phyloP scores from a whole-genome alignment of 1,140 invertebrate species.

The Danaus melanippus region DNA sequence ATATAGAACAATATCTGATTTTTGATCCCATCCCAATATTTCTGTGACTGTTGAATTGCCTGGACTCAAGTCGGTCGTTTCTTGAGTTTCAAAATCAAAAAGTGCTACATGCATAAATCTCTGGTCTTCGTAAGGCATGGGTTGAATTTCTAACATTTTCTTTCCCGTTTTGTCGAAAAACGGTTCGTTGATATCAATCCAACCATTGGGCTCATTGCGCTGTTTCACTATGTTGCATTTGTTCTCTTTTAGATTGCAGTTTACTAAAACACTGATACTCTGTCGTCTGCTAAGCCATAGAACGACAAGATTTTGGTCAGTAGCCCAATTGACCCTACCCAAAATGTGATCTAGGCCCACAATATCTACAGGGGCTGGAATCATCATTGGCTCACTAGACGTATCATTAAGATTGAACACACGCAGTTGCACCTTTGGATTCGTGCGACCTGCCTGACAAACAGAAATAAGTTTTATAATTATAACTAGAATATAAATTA shows the following conservation, averaged over 20 bases:
- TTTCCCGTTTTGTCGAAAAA: conserved; percentile 64
- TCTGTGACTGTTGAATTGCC: conserved; percentile 66
- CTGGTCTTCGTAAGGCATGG: conserved; percentile 38
- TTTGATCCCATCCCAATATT: conserved; percentile 65
- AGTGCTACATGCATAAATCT: conserved; percentile 58
- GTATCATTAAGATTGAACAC: conserved; percentile 69
- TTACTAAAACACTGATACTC: conserved; percentile 76
- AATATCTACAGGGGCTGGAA: conserved; percentile 69
- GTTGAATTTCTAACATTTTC: conserved; percentile 56
- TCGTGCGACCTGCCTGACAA: conserved; percentile 80
- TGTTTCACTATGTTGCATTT: conserved; percentile 65
- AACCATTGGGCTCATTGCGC: conserved; percentile 56
- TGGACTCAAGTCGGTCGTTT: conserved; percentile 76
- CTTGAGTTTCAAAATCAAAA: conserved; percentile 45
- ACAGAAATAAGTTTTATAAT: conserved; percentile 17
- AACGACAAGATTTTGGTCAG: conserved; percentile 78
- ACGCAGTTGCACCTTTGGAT: conserved; percentile 81
- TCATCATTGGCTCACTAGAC: conserved; percentile 36
- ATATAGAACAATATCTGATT: conserved; percentile 69
- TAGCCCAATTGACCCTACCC: conserved; percentile 84
- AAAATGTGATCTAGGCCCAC: conserved; percentile 70
- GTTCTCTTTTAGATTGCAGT: conserved; percentile 67
- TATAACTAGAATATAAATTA: neutral
- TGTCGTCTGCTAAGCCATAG: conserved; percentile 92
- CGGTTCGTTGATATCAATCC: conserved; percentile 59